phyloP scores from a whole-genome alignment of 2,888 invertebrate genomes.

The Glomeris marginata region DNA sequence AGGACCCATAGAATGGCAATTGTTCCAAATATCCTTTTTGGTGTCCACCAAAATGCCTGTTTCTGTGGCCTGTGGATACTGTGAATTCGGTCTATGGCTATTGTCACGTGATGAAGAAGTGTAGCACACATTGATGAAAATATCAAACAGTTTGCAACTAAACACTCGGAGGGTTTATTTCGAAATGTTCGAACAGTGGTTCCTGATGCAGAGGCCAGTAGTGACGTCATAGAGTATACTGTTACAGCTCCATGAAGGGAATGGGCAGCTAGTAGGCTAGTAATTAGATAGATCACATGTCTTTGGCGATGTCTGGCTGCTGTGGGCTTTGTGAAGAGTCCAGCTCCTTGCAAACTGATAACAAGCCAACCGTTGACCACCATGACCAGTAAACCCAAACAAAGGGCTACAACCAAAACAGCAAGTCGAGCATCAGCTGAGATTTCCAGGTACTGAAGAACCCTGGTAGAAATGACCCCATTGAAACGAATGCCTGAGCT shows the following conservation, averaged over 20 bases:
- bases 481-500: conserved; percentile 4
- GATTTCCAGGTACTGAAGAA: conserved; percentile 10
- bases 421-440: conserved; percentile 7
- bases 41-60: background rate
- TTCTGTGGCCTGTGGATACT: background rate
- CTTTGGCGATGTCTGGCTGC: background rate
- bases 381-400: conserved; percentile 9
- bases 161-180: conserved; percentile 4
- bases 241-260: conserved; percentile 10
- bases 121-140: conserved; percentile 1
- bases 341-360: conserved; percentile 7
- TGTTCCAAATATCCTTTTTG: conserved; percentile 8
- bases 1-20: background rate
- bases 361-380: conserved; percentile 11
- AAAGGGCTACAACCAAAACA: conserved; percentile 8
- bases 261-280: conserved; percentile 5
- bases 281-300: background rate
- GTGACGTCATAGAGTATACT: conserved; percentile 12
- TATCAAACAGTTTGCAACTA: conserved; percentile 7
- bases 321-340: background rate
- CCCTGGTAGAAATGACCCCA: conserved; percentile 11
- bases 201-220: conserved; percentile 5
- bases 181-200: conserved; percentile 3
- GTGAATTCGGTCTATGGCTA: conserved; percentile 7
- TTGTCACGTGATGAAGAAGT: conserved; percentile 2